Evolutionary conservation across 2,888 invertebrate species (phyloP).

Genomic region (Trichopoda pennipes): DNA sequence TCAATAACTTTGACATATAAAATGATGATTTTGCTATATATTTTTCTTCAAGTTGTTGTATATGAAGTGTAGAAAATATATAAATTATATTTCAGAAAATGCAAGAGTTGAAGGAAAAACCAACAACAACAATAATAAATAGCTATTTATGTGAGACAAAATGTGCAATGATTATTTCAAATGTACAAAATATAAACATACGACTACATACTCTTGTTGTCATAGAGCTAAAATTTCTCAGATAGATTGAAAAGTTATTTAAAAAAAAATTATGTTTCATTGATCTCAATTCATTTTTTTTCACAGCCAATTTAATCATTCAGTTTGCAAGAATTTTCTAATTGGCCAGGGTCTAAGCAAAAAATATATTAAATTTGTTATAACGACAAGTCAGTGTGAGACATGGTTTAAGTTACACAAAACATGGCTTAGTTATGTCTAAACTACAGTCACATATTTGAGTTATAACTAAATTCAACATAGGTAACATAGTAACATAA

Average conservation of each 20-base stretch:
- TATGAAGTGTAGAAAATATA: conserved; percentile 13
- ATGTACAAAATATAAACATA: background rate
- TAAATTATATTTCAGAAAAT: background rate
- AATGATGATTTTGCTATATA: conserved; percentile 58
- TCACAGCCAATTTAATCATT: too few relatives aligned
- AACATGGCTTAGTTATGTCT: too few relatives aligned
- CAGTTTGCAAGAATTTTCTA: too few relatives aligned
- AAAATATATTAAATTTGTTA: too few relatives aligned
- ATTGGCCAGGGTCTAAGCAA: too few relatives aligned
- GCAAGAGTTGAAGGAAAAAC: background rate
- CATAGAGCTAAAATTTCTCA: background rate
- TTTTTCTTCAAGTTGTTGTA: conserved; percentile 13
- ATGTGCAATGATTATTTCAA: conserved; percentile 31
- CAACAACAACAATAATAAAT: background rate
- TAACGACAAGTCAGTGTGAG: too few relatives aligned
- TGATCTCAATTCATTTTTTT: too few relatives aligned
- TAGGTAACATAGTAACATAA: background rate
- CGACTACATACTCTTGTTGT: background rate
- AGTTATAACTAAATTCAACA: too few relatives aligned
- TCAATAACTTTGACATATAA: conserved; percentile 65
- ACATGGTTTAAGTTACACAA: too few relatives aligned
- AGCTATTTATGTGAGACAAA: conserved; percentile 18
- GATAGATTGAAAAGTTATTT: background rate
- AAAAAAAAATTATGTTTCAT: background rate
- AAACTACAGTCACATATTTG: too few relatives aligned